Evolutionary conservation across 2,113 vertebrate genomes (phyloP).

Genomic region (Sula dactylatra): DNA sequence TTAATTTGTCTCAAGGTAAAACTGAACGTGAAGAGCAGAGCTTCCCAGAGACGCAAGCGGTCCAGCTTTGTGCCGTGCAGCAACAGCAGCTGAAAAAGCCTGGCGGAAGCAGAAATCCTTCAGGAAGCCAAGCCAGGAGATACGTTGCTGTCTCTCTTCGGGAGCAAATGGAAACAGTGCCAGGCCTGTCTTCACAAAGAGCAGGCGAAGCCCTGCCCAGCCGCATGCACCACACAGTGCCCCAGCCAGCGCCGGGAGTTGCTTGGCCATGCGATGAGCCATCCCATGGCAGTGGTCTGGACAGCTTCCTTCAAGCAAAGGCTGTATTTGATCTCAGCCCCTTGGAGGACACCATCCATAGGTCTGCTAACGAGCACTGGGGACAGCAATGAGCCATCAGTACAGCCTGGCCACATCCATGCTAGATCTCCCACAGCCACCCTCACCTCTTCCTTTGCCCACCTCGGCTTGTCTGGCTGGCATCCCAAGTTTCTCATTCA

Average conservation of each 20-base stretch:
- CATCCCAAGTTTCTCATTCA: neutral
- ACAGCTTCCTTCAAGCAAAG: neutral
- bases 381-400: neutral
- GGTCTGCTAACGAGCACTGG: neutral
- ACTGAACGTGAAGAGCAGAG: neutral
- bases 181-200: neutral
- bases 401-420: fast-evolving
- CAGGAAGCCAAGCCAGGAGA: neutral
- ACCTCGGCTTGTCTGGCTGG: neutral
- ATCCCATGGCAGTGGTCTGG: neutral
- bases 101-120: neutral
- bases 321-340: neutral
- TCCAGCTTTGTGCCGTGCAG: neutral
- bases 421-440: fast-evolving
- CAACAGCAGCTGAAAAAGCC: neutral
- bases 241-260: neutral
- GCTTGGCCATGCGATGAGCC: neutral
- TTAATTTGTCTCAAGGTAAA: neutral
- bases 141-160: fast-evolving
- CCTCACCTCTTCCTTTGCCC: neutral
- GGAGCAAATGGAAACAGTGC: neutral
- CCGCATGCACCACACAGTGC: fast-evolving
- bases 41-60: neutral
- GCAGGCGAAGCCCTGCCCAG: neutral
- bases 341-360: neutral